These are phyloP conservation scores for Epinephelus moara DNA, from an alignment of 2,113 vertebrate genomes.

Conservation along the genomic window DNA sequence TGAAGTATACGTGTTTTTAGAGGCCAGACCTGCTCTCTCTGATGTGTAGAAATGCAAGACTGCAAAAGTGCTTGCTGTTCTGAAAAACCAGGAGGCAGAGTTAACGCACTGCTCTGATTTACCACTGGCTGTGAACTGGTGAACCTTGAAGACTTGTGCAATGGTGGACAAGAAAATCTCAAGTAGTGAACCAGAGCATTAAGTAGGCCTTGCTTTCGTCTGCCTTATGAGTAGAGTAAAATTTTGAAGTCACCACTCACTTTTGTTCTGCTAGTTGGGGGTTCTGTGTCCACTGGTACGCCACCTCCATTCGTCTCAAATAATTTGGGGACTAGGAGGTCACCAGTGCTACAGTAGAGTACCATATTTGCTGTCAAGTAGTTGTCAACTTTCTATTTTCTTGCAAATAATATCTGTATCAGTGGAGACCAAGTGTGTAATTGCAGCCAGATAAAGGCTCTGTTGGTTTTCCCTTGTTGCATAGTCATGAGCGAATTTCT, in stretches of 20 bases:
- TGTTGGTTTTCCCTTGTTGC: neutral
- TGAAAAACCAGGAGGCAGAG: slow-evolving; percentile 32
- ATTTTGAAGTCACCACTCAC: neutral
- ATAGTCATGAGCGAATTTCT: neutral
- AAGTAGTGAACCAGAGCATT: slow-evolving; percentile 24
- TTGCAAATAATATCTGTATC: neutral
- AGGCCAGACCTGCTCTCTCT: neutral
- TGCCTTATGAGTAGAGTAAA: neutral
- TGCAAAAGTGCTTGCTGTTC: slow-evolving; percentile 9
- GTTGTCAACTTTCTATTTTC: neutral
- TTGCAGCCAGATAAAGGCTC: neutral
- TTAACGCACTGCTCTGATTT: slow-evolving; percentile 39
- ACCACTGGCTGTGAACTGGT: slow-evolving; percentile 50
- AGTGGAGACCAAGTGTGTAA: neutral
- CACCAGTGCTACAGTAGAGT: neutral
- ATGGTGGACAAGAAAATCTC: slow-evolving; percentile 39
- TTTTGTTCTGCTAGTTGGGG: neutral
- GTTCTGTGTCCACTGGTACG: neutral
- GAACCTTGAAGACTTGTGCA: slow-evolving; percentile 52
- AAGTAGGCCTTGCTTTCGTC: slow-evolving; percentile 8
- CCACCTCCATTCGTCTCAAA: neutral
- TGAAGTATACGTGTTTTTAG: neutral
- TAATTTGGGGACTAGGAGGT: neutral
- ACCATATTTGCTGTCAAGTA: neutral
- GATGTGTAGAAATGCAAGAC: neutral